Base-by-base conservation (phyloP, 2,797 vertebrate genomes). In the Vipera latastei region DNA sequence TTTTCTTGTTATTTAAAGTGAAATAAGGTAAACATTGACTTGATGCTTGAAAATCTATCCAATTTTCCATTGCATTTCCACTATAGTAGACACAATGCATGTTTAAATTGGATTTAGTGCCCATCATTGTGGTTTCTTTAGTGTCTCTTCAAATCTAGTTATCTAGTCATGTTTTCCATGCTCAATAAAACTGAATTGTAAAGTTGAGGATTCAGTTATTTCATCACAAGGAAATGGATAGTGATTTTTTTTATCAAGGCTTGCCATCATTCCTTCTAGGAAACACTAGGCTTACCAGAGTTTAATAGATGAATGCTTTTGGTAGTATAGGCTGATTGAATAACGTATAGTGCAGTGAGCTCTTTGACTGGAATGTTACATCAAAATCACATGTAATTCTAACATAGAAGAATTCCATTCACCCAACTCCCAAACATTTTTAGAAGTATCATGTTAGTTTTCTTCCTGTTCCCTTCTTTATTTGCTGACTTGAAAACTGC, bases 401-500 rank as follows among this genome's bases (percentile, higher is more conserved):
- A 91, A 96, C 95, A 92, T 95, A 97, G 96, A 95, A 95, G 96
- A 97, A 95, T 96, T 94, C 95, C 95, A 96, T 97, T 98, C 97
- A 96, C 96, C 96, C 93, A 95, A 96, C 14, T 96, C 97, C 94
- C 94, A 96, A 97, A 96, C 95, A 93, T 96, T 96, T 97, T 57
- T 78, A 96, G 96, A 96, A 92, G 2, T 96, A 96, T 97, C 94
- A 96, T 96, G 96, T 95, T 91, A 92, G 92, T 94, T 96, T 96
- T 96, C 93, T 94, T 96, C 92, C 97, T 97, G 96, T 95, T 96
- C 96, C 96, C 93, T 98, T 97, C 98, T 97, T 98, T 98, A 98
- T 98, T 98, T 97, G 96, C 97, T 97, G 97, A 98, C 98, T 98
- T 98, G 97, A 96, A 97, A 98, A 97, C 95, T 96, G 98, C 98